Percentiles rank a stretch among this genome's conserved stretches.
phyloP scores from a whole-genome alignment of 2,797 vertebrate genomes.

The Rhinichthys osculus region DNA sequence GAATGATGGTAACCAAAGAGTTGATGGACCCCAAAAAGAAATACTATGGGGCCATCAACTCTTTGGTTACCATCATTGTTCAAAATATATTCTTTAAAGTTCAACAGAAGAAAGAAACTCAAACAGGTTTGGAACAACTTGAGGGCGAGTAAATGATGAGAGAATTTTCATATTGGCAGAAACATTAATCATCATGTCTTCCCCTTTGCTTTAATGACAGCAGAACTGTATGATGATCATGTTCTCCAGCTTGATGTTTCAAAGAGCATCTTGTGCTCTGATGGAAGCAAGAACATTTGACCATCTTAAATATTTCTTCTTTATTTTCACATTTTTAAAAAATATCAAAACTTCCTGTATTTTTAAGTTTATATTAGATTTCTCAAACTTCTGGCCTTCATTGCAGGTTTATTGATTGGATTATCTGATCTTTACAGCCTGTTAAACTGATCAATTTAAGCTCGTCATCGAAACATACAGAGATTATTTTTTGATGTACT shows the following conservation, averaged over 20 bases:
- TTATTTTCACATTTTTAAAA: too few relatives aligned
- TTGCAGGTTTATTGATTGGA: background rate
- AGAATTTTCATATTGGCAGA: too few relatives aligned
- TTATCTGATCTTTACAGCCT: background rate
- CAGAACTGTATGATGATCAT: background rate
- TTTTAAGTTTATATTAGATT: background rate
- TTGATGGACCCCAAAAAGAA: too few relatives aligned
- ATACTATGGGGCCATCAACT: too few relatives aligned
- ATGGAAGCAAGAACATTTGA: background rate
- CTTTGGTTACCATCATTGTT: too few relatives aligned
- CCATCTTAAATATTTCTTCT: too few relatives aligned
- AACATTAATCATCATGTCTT: background rate
- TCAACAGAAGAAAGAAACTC: too few relatives aligned
- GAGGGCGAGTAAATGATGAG: too few relatives aligned
- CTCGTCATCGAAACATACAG: background rate
- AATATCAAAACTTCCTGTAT: background rate
- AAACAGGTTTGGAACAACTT: too few relatives aligned
- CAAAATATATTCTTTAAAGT: too few relatives aligned
- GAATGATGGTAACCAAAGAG: too few relatives aligned
- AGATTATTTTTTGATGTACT: background rate
- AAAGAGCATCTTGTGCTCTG: background rate
- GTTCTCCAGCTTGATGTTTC: background rate
- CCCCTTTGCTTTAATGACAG: background rate
- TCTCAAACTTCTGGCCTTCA: too few relatives aligned
- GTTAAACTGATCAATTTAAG: conserved; percentile 24